Evolutionary conservation across 2,797 vertebrate species (phyloP).

Genomic region (Pseudochromis fuscus): DNA sequence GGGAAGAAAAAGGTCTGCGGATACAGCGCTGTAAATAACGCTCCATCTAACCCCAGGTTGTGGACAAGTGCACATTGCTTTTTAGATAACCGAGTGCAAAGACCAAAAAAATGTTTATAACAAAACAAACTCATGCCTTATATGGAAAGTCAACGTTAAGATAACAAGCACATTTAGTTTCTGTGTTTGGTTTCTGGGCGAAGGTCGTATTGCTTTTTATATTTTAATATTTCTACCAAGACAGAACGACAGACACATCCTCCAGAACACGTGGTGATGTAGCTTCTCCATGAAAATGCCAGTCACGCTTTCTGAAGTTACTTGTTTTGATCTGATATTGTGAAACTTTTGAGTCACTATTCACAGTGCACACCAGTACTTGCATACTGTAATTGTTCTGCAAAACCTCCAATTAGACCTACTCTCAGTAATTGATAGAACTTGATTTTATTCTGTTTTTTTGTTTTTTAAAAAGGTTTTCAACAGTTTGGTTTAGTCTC

Average conservation of each 20-base stretch:
- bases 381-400: conserved; percentile 69
- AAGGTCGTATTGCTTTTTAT: conserved; percentile 77
- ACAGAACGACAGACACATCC: conserved; percentile 73
- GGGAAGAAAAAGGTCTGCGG: conserved; percentile 74
- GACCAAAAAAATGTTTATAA: conserved; percentile 86
- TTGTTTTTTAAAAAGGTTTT: conserved; percentile 33
- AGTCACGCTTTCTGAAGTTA: conserved; percentile 68
- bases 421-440: conserved; percentile 40
- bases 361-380: conserved; percentile 68
- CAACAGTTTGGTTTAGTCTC: conserved; percentile 60
- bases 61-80: conserved; percentile 86
- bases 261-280: conserved; percentile 71
- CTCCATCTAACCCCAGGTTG: conserved; percentile 84
- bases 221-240: conserved; percentile 78
- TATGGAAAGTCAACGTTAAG: conserved; percentile 85
- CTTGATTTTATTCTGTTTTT: conserved; percentile 35
- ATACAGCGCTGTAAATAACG: conserved; percentile 87
- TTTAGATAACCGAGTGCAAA: conserved; percentile 85
- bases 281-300: conserved; percentile 77
- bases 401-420: conserved; percentile 58
- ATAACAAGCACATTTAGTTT: conserved; percentile 88
- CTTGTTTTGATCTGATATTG: conserved; percentile 76
- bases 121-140: conserved; percentile 87
- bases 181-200: conserved; percentile 76
- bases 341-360: conserved; percentile 68